Evolutionary conservation across 2,797 vertebrate genomes (phyloP), one percentile per base, ranked within the genome.

Genomic region (Peromyscus nudipes): DNA sequence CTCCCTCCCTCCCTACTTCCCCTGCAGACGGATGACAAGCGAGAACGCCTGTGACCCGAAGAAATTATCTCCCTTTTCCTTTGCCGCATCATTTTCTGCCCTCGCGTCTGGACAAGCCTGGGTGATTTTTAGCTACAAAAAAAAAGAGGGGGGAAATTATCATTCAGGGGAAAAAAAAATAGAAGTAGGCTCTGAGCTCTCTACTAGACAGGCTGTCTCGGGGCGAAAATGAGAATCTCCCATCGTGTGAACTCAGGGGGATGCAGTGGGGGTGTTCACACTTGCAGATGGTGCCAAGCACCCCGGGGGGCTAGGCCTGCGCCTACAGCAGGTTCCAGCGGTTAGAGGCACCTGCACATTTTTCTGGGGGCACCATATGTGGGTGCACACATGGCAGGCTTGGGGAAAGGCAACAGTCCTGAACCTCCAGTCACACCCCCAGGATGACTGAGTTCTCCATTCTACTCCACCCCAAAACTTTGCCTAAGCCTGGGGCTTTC

Each of bases 91-190:
- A 98, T 98, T 98, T 98, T 97, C 97, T 97, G 97, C 97, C 96
- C 97, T 97, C 97, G 95, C 97, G 97, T 97, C 98, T 97, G 96
- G 98, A 98, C 98, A 98, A 98, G 98, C 97, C 98, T 98, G 95
- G 97, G 93, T 97, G 97, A 98, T 97, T 97, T 97, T 98, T 98
- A 97, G 97, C 94, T 97, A 97, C 96, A 95, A 97, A 98, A 97
- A 93, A 87, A 86, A 65, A 97, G 96, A 92, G 60, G 87, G 93
- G 84, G 85, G 0, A 17, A 96, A 97, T 97, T 97, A 97, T 97
- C 97, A 97, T 98, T 98, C 96, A 95, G 93, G 43, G 89, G 94
- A 87, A 95, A 95, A 95, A 96, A 89, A 96, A 89, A 92, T 43
- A 83, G 77, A 96, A 84, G 94, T 95, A 65, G 49, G 94, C 94